Evolutionary conservation across 2,888 invertebrate genomes (phyloP).

Genomic region (Lithophane ornitopus): DNA sequence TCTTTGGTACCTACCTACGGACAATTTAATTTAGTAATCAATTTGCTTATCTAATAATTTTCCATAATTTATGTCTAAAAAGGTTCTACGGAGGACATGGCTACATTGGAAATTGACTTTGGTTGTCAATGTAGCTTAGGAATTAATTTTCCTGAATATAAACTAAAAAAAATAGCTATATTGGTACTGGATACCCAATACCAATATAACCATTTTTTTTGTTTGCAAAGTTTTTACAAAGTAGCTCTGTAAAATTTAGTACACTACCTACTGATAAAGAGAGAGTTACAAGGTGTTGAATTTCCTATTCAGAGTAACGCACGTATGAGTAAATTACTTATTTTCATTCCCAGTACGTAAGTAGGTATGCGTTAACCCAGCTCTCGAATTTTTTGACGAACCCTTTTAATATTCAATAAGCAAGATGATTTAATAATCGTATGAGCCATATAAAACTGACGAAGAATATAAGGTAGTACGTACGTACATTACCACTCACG

Average conservation of each 20-base stretch:
- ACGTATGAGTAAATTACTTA: slow-evolving; percentile 24
- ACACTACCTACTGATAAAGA: background rate
- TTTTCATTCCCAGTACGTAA: slow-evolving; percentile 7
- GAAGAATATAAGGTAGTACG: slow-evolving; percentile 33
- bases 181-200: background rate
- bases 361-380: background rate
- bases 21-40: too few species aligned
- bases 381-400: slow-evolving; percentile 13
- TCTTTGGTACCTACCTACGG: too few species aligned
- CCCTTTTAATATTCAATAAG: slow-evolving; percentile 37
- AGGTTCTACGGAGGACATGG: background rate
- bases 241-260: too few species aligned
- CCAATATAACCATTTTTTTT: background rate
- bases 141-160: background rate
- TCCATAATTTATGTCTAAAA: too few species aligned
- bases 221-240: background rate
- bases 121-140: background rate
- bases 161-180: too few species aligned
- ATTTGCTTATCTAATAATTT: too few species aligned
- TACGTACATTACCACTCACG: slow-evolving; percentile 43
- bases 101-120: background rate
- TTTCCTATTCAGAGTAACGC: background rate
- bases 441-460: slow-evolving; percentile 28
- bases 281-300: background rate
- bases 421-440: slow-evolving; percentile 47